Conservation (phyloP, 2,888 invertebrate species). For the Pogonocherus hispidulus region DNA sequence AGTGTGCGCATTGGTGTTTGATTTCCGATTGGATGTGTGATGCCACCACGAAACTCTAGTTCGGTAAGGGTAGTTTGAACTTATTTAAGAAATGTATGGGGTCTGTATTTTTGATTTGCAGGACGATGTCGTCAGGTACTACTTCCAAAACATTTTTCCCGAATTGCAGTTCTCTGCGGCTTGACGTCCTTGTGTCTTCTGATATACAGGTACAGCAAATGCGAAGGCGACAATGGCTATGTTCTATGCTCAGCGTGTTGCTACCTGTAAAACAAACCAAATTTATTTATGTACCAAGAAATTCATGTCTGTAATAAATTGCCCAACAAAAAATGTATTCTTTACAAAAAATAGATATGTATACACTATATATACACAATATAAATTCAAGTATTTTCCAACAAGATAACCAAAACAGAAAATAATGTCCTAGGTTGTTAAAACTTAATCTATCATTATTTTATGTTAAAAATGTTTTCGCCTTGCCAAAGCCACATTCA, state of each 20-base stretch:
- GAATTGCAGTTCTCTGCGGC: conserved; percentile 37
- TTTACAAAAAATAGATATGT: too few relatives aligned
- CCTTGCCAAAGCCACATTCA: too few relatives aligned
- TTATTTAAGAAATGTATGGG: conserved; percentile 23
- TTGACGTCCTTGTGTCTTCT: conserved; percentile 38
- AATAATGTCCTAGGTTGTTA: too few relatives aligned
- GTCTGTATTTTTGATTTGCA: conserved; percentile 47
- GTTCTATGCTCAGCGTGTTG: conserved; percentile 64
- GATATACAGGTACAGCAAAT: conserved; percentile 66
- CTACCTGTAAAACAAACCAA: conserved; percentile 63
- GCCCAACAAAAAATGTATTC: too few relatives aligned
- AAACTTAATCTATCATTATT: too few relatives aligned
- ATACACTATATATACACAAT: too few relatives aligned
- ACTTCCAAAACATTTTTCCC: conserved; percentile 30
- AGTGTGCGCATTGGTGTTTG: conserved; percentile 22
- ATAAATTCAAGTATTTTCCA: too few relatives aligned
- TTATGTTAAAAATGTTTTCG: too few relatives aligned
- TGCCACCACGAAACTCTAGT: background rate
- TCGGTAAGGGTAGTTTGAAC: conserved; percentile 21
- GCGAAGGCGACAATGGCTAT: conserved; percentile 69
- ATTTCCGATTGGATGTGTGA: conserved; percentile 16
- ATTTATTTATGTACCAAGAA: too few relatives aligned
- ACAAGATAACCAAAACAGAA: too few relatives aligned
- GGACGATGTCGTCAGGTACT: conserved; percentile 54
- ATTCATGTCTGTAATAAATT: too few relatives aligned